Conservation (phyloP, 2,797 vertebrate genomes). For the Manis crassicaudata region DNA sequence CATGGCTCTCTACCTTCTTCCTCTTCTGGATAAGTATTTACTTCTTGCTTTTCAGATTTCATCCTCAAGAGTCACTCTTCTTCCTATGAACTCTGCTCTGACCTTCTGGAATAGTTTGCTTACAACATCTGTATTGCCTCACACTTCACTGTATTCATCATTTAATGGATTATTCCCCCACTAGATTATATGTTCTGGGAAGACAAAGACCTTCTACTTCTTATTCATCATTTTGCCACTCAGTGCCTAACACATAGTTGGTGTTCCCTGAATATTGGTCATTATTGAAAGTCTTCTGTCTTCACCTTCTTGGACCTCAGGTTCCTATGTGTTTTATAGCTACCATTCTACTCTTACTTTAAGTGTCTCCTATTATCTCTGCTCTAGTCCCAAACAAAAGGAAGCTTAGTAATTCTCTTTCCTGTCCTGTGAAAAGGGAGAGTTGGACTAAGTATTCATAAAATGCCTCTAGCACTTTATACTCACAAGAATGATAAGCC, state of each 20-base stretch:
- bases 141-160: neutral
- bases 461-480: neutral
- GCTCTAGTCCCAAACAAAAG: neutral
- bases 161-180: neutral
- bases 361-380: neutral
- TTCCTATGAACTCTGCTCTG: neutral
- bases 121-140: neutral
- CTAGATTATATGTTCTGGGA: neutral
- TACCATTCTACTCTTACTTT: neutral
- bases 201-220: neutral
- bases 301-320: neutral
- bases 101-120: neutral
- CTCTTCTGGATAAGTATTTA: neutral
- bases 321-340: fast-evolving
- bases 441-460: neutral
- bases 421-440: neutral
- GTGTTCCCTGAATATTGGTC: neutral
- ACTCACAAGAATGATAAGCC: neutral
- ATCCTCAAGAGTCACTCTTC: neutral
- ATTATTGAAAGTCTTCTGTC: neutral
- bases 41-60: neutral
- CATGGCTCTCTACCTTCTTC: neutral
- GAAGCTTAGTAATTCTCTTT: neutral
- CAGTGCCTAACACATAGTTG: neutral
- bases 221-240: neutral